phyloP scores from a whole-genome alignment of 2,888 invertebrate genomes.

The Hybos culiciformis region DNA sequence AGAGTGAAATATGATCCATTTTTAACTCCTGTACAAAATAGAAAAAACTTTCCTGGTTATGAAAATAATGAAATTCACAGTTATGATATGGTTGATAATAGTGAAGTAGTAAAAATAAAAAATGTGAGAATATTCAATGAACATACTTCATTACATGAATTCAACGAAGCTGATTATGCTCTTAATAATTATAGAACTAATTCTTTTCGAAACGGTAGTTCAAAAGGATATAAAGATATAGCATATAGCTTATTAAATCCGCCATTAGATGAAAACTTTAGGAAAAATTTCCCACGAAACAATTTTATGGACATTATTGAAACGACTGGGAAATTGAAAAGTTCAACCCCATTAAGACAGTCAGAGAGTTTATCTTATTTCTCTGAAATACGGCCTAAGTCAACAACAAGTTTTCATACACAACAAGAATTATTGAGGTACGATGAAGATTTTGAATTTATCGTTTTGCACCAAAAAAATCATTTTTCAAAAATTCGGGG shows the following conservation, averaged over 20 bases:
- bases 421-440: conserved; percentile 22
- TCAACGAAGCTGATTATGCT: neutral
- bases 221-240: no score
- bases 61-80: neutral
- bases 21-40: conserved; percentile 30
- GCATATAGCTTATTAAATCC: no score
- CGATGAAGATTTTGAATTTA: conserved; percentile 16
- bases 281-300: neutral
- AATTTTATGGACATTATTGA: no score
- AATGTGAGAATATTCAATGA: no score
- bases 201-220: no score
- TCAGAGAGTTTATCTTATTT: conserved; percentile 22
- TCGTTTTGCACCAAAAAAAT: no score
- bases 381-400: conserved; percentile 8
- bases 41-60: conserved; percentile 18
- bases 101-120: neutral
- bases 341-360: conserved; percentile 27
- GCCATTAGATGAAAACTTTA: neutral
- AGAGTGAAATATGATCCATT: conserved; percentile 32
- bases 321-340: conserved; percentile 19
- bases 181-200: conserved; percentile 2
- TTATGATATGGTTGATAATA: conserved; percentile 1
- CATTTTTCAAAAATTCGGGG: no score
- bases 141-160: no score
- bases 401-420: conserved; percentile 3